Evolutionary conservation across 1,140 invertebrate species (phyloP), one percentile per base, ranked within the genome.

Genomic region (Macrotrachela quadricornifera): DNA sequence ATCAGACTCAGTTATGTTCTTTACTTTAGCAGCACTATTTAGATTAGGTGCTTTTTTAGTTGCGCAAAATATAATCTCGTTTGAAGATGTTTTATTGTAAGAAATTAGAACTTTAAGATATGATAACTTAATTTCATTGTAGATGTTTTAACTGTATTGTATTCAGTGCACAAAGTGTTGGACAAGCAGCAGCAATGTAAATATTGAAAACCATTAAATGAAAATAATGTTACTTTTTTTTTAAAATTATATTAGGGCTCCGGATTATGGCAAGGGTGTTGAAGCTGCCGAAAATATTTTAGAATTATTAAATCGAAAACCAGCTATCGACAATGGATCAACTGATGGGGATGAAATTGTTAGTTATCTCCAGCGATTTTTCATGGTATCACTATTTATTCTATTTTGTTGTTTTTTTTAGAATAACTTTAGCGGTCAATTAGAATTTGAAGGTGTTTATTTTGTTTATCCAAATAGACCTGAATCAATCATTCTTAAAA

Each of bases 211-310:
- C 8, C 4, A 44, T 37, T 14, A 11, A 44, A 12, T 11, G 4
- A 10, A 30, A 11, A 45, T 53, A 0, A 46, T n/a, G 1, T 36
- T 14, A n/a, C 17, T 48, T 21, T 16, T 17, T 54, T 42, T 14
- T 58, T 52, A 41, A 61, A 83, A 81, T 64, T 81, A 87, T 15
- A 81, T 81, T 14, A 80, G 85, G 63, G 81, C 83, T 2, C 83
- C 84, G 0, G 86, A 88, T 65, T 82, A 84, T 59, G 79, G 80
- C 50, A 82, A 80, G 59, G 85, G 82, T 6, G 78, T 83, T 58
- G 64, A 79, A 14, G 82, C 85, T 0, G 84, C 85, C 1, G 77
- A 76, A 10, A 54, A 64, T 13, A 59, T 73, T 10, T 72, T 72
- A 56, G 40, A 65, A 38, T 57, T 78, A 8, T 65, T 77, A 36